Evolutionary conservation across 2,797 vertebrate species (phyloP).

Genomic region (Sebastes minor): DNA sequence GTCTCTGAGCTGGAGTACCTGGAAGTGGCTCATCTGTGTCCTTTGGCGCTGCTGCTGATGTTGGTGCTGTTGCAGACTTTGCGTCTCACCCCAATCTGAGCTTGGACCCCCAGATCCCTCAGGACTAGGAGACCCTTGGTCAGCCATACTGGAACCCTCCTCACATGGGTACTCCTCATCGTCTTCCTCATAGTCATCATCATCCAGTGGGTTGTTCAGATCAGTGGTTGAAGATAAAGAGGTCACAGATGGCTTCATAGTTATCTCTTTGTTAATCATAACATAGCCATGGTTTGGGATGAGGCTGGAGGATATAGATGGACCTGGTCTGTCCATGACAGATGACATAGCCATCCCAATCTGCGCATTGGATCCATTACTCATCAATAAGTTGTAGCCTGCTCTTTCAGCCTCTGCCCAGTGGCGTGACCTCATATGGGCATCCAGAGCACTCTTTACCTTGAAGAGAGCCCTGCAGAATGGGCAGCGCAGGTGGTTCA

Average conservation of each 20-base stretch:
- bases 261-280: constrained; percentile 88
- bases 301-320: constrained; percentile 85
- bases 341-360: constrained; percentile 66
- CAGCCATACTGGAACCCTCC: constrained; percentile 88
- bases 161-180: constrained; percentile 79
- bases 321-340: constrained; percentile 81
- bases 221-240: constrained; percentile 88
- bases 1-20: constrained; percentile 96
- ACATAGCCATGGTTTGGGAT: constrained; percentile 87
- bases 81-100: constrained; percentile 89
- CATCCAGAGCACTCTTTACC: constrained; percentile 96
- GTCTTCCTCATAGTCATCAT: constrained; percentile 82
- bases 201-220: constrained; percentile 89
- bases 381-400: constrained; percentile 91
- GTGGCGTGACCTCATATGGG: constrained; percentile 97
- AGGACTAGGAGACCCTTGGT: constrained; percentile 92
- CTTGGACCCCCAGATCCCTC: constrained; percentile 89
- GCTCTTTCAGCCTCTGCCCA: constrained; percentile 98
- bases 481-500: constrained; percentile 95
- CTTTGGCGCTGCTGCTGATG: constrained; percentile 90
- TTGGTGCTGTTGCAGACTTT: constrained; percentile 82
- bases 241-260: constrained; percentile 85
- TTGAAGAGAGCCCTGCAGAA: constrained; percentile 99
- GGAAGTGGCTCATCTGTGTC: constrained; percentile 98
- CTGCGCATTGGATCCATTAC: constrained; percentile 87